Percentiles rank a stretch among this genome's conserved stretches.
Evolutionary conservation across 2,797 vertebrate genomes (phyloP).

Genomic region (Falco biarmicus): DNA sequence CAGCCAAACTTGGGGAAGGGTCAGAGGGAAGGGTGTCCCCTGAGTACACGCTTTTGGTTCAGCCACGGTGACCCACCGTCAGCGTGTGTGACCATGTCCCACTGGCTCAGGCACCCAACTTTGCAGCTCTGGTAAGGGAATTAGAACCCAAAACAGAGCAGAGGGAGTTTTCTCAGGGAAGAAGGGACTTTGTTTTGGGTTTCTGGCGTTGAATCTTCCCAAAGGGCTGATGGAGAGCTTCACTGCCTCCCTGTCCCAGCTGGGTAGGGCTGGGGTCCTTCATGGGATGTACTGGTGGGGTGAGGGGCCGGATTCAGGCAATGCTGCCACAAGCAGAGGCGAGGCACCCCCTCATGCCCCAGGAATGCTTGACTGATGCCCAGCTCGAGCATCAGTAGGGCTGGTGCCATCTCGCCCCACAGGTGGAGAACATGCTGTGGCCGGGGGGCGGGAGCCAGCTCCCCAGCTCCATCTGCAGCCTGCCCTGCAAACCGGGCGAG

Average conservation of each 20-base stretch:
- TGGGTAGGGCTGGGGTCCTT: not conserved
- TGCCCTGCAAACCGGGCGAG: constrained; percentile 90
- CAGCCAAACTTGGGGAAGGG: fast-evolving
- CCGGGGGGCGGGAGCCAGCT: constrained; percentile 82
- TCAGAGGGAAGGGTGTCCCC: not conserved
- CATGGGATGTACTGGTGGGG: not conserved
- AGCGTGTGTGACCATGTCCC: fast-evolving
- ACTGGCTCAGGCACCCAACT: fast-evolving
- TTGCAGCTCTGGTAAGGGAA: not conserved
- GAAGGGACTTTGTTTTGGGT: not conserved
- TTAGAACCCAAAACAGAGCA: not conserved
- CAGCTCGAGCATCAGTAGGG: not conserved
- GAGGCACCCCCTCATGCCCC: fast-evolving
- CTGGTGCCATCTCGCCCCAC: not conserved
- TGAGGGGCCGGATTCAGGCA: fast-evolving
- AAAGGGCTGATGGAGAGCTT: not conserved
- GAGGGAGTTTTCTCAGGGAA: not conserved
- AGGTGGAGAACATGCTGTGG: constrained; percentile 92
- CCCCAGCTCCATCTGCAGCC: constrained; percentile 93
- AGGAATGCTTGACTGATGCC: not conserved
- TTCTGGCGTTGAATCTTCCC: not conserved
- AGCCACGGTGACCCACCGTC: not conserved
- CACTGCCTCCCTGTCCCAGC: no score
- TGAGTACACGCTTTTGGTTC: not conserved
- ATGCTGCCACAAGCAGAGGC: fast-evolving